phyloP scores from a whole-genome alignment of 2,888 invertebrate species.

The Abrostola triplasia region DNA sequence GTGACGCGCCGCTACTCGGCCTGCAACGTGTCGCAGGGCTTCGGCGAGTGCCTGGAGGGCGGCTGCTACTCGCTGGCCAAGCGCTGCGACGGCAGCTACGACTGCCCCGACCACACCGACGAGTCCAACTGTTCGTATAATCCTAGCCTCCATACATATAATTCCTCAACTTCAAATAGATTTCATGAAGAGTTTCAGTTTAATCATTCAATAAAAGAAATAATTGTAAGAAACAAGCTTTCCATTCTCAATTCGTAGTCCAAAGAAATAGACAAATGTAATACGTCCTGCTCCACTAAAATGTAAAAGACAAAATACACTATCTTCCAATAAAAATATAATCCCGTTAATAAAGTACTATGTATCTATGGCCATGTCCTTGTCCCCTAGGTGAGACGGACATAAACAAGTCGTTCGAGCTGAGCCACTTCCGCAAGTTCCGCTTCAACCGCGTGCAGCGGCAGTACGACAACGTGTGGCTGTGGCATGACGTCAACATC shows the following conservation, averaged over 20 bases:
- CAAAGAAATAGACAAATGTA: too few relatives aligned
- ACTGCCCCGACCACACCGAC: constrained; percentile 96
- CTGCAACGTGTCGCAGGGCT: constrained; percentile 93
- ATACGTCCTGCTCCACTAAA: too few relatives aligned
- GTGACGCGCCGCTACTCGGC: constrained; percentile 90
- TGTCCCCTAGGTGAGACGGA: constrained; percentile 85
- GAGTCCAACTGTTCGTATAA: constrained; percentile 90
- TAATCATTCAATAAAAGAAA: too few relatives aligned
- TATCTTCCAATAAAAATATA: too few relatives aligned
- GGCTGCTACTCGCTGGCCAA: constrained; percentile 93
- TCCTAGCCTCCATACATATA: not conserved
- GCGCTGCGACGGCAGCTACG: constrained; percentile 92
- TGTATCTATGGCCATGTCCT: not conserved
- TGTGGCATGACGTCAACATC: constrained; percentile 98
- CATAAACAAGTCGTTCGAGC: constrained; percentile 89
- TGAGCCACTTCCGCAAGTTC: constrained; percentile 93
- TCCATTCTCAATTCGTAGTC: too few relatives aligned
- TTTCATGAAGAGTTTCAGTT: too few relatives aligned
- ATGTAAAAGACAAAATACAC: too few relatives aligned
- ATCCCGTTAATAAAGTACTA: too few relatives aligned
- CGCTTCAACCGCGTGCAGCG: constrained; percentile 96
- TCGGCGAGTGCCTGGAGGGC: constrained; percentile 94
- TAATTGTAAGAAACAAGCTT: too few relatives aligned
- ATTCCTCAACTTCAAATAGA: too few relatives aligned
- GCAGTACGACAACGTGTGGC: constrained; percentile 98